Base-by-base conservation (phyloP, 2,888 invertebrate genomes). In the Netelia melanura region DNA sequence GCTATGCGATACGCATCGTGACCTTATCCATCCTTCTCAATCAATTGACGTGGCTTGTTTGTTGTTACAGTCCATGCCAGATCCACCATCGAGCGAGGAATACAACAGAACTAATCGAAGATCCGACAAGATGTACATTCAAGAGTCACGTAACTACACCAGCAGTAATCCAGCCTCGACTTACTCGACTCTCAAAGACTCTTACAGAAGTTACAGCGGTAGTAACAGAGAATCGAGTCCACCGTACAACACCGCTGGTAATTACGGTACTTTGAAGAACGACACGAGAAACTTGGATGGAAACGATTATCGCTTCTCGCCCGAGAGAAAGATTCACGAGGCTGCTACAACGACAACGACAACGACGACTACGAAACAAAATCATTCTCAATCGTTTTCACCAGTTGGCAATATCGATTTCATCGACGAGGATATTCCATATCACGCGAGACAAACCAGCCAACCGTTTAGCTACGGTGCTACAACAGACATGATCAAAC, bases 391-490 rank as follows among this genome's bases (percentile, higher is more conserved):
- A 43, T 92, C 93, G 3, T 93, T 92, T 83, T 93, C 93, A n/a
- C 91, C 91, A 2, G 87, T 77, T 89, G 91, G 92, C 85, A 95
- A 95, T 91, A 95, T 95, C 90, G 95, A 94, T 92, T 94, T 94
- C 93, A 95, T 95, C 88, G 95, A 95, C 88, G 95, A 95, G 87
- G 95, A 96, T 93, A 97, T 98, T 93, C 98, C 98, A 89, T 98
- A 98, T 94, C 98, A 98, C 96, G 98, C 98, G 92, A 96, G 98
- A 91, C 96, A 97, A 90, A 97, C 98, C 94, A 97, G 97, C 90
- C 96, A 97, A 90, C 98, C 98, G 86, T 98, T 98, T 94, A 97
- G 97, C 81, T 98, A 98, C 96, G 97, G 97, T 81, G 96, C 96
- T 86, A 96, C 96, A 84, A 94, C 95, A 90, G 95, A 95, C 92